These are phyloP conservation scores for Buphagus erythrorhynchus DNA, from an alignment of 2,797 vertebrate species.

Conservation along the genomic window DNA sequence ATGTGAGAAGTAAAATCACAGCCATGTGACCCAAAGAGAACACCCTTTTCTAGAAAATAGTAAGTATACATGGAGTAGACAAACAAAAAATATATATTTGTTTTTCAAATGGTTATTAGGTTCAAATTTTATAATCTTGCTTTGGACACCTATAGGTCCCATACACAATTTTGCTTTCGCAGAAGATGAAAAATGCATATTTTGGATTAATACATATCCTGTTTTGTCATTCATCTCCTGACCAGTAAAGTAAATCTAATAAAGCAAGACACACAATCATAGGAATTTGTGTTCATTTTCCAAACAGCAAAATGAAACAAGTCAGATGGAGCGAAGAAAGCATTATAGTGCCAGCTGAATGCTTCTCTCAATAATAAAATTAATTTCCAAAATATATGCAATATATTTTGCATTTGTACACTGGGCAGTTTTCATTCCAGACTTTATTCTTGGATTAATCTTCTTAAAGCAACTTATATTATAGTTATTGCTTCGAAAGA, in stretches of 20 bases:
- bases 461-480: not conserved
- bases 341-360: not conserved
- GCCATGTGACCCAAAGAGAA: not conserved
- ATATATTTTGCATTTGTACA: not conserved
- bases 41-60: not conserved
- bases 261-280: not conserved
- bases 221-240: not conserved
- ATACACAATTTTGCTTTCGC: accelerated
- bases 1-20: not conserved
- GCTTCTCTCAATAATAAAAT: not conserved
- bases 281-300: not conserved
- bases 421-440: not conserved
- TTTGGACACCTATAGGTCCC: not conserved
- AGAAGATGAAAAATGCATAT: not conserved
- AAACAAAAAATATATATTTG: not conserved
- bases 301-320: not conserved
- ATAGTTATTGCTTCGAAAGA: not conserved
- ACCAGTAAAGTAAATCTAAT: not conserved
- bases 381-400: not conserved
- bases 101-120: not conserved
- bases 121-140: not conserved
- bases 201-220: not conserved
- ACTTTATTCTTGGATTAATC: not conserved
- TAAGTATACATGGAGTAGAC: not conserved
- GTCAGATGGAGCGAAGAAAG: not conserved